A percentile compares a stretch with the other conserved stretches of the same genome.
Conservation (phyloP, 1,140 invertebrate species). For the Leptinotarsa undecemlineata region DNA sequence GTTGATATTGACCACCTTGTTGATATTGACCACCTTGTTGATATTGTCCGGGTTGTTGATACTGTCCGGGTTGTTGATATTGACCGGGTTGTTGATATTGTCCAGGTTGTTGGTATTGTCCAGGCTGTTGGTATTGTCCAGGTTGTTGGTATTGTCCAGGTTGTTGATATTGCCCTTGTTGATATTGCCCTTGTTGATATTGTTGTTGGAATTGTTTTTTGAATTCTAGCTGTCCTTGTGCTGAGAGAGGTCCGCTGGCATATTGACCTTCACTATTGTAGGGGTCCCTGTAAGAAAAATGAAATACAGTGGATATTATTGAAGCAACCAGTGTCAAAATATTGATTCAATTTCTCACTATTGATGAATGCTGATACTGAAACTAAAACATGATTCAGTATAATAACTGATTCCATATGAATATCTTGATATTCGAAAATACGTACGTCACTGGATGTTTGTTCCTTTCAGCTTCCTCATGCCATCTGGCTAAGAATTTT, state of each 20-base stretch:
- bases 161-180: background rate
- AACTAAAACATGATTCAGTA: too few species aligned
- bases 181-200: slow-evolving; percentile 1
- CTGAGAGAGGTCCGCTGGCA: slow-evolving; percentile 38
- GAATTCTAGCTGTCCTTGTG: slow-evolving; percentile 36
- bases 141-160: slow-evolving; percentile 29
- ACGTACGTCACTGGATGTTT: slow-evolving; percentile 47
- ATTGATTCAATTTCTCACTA: too few species aligned
- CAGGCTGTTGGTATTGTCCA: slow-evolving; percentile 13
- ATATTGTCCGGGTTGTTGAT: background rate
- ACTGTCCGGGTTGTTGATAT: background rate
- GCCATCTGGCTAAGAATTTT: slow-evolving; percentile 65
- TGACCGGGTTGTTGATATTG: background rate
- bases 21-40: slow-evolving; percentile 10
- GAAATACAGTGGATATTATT: background rate
- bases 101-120: background rate
- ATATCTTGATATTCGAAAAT: background rate
- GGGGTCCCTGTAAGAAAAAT: slow-evolving; percentile 35
- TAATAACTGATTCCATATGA: too few species aligned
- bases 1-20: background rate
- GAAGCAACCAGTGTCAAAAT: background rate
- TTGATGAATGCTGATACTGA: too few species aligned
- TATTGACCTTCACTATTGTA: slow-evolving; percentile 43
- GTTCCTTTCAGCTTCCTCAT: slow-evolving; percentile 62
- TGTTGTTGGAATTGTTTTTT: slow-evolving; percentile 33